Base-by-base conservation (phyloP, 2,113 vertebrate species). In the Elachura formosa region DNA sequence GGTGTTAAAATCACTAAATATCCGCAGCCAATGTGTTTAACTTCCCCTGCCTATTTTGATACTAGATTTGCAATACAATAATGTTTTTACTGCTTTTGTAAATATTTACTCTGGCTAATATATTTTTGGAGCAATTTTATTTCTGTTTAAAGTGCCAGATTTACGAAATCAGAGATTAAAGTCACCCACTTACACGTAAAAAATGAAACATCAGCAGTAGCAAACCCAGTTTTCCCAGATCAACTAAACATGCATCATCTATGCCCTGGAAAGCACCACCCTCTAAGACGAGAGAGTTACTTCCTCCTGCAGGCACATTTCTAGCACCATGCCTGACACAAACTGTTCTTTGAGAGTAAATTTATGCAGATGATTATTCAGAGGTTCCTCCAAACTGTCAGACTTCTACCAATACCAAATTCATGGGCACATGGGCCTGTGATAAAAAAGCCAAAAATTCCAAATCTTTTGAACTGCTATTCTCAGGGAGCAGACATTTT, bases 81-180 rank as follows among this genome's bases (percentile, higher is more conserved):
- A 91, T 25, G 36, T 67, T 94, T 92, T 83, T 67, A 77, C 34
- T 41, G 52, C 73, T 59, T 52, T 18, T 56, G 67, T 94, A 89
- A 94, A 95, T 94, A 89, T 86, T 94, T 91, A 93, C 78, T 92
- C 87, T 77, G 82, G 89, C 83, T 71, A 92, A 51, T 71, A 69
- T 8, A 43, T 34, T 89, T 89, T 21, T 92, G 69, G 77, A 95
- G 89, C 58, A 8, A 58, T 85, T 90, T 94, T 73, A 63, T 68
- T 78, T 59, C 84, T 41, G 51, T 82, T 85, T 68, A 7, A 94
- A 93, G 63, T 24, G 48, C 52, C 75, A 87, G 59, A 87, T 87
- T 67, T 75, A 83, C 0, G 1, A 89, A 87, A 91, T 45, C 22
- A 1, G 66, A 90, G 48, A 86, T 54, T 77, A 77, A 91, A 84